These are phyloP conservation scores for Natrix natrix DNA, from an alignment of 2,797 vertebrate species.

Conservation along the genomic window DNA sequence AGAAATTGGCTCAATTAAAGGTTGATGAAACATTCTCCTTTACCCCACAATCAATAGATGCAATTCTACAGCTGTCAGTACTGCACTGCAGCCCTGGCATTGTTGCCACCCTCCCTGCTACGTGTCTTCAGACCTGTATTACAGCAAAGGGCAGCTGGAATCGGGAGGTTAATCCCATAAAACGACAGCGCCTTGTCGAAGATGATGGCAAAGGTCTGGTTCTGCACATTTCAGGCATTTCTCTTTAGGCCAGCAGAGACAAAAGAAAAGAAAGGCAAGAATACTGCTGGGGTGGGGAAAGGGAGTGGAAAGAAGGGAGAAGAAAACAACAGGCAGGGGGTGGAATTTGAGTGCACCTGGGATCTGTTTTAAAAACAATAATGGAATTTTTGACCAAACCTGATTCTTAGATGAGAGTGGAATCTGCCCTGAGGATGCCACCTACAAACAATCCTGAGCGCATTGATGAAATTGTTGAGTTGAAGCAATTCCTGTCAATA, in stretches of 20 bases:
- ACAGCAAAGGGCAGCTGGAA: constrained; percentile 31
- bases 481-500: constrained; percentile 69
- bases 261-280: background rate
- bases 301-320: background rate
- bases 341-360: constrained; percentile 55
- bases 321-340: constrained; percentile 39
- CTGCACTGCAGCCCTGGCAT: background rate
- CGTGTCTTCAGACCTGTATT: constrained; percentile 19
- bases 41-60: constrained; percentile 55
- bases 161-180: constrained; percentile 40
- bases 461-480: constrained; percentile 61
- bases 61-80: constrained; percentile 51
- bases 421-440: constrained; percentile 71
- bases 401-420: constrained; percentile 51
- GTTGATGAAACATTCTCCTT: constrained; percentile 60
- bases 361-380: constrained; percentile 56
- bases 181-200: constrained; percentile 42
- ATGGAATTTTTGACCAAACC: constrained; percentile 36
- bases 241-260: constrained; percentile 35
- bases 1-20: constrained; percentile 60
- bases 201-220: constrained; percentile 42
- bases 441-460: constrained; percentile 62
- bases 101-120: constrained; percentile 19
- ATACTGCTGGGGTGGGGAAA: background rate
- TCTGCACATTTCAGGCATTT: constrained; percentile 32